phyloP scores from a whole-genome alignment of 2,797 vertebrate species.

The Moxostoma hubbsi region DNA sequence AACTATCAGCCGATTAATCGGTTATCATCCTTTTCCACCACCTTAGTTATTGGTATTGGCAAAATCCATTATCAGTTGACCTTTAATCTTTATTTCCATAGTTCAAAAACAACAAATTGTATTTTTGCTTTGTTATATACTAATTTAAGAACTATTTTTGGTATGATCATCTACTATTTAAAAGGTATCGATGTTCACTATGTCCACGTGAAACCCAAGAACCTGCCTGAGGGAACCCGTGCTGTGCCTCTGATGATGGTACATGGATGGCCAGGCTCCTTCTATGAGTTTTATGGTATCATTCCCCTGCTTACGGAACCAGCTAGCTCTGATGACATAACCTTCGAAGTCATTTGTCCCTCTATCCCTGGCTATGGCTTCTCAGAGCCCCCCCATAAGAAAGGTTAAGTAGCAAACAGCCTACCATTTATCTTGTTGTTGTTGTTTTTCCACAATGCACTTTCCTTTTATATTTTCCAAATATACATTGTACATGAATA shows the following conservation, averaged over 20 bases:
- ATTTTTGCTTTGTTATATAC: too few relatives aligned
- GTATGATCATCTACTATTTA: neutral
- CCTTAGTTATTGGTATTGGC: too few relatives aligned
- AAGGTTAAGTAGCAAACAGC: constrained; percentile 68
- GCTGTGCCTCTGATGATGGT: constrained; percentile 84
- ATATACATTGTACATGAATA: too few relatives aligned
- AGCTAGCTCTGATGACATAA: constrained; percentile 55
- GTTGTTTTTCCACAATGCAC: too few relatives aligned
- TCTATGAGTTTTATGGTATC: constrained; percentile 89
- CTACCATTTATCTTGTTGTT: neutral
- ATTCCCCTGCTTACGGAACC: constrained; percentile 83
- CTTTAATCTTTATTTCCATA: too few relatives aligned
- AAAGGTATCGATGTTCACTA: constrained; percentile 87
- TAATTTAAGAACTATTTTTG: neutral
- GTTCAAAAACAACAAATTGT: too few relatives aligned
- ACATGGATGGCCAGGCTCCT: constrained; percentile 90
- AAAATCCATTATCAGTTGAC: too few relatives aligned
- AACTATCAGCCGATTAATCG: too few relatives aligned
- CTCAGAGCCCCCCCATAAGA: constrained; percentile 84
- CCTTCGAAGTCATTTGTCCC: constrained; percentile 89
- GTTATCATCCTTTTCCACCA: too few relatives aligned
- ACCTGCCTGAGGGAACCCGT: constrained; percentile 68
- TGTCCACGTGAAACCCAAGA: constrained; percentile 82
- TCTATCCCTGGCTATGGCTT: constrained; percentile 91
- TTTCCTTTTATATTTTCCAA: too few relatives aligned